Evolutionary conservation across 2,797 vertebrate species (phyloP).

Genomic region (Fundulus diaphanus): DNA sequence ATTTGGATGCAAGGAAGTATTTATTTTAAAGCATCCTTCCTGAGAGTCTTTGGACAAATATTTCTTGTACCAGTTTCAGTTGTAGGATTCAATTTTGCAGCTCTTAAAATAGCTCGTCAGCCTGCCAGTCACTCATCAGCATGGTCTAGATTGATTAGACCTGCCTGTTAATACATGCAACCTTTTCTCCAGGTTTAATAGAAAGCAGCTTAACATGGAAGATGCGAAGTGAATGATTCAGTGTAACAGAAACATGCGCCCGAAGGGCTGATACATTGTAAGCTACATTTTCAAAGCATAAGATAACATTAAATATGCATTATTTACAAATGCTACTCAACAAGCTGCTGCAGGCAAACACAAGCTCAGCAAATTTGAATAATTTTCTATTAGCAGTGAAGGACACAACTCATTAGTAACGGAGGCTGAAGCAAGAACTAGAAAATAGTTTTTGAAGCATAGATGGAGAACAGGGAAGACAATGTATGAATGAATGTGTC

Average conservation of each 20-base stretch:
- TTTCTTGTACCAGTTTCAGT: conserved; percentile 48
- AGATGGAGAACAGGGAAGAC: not conserved
- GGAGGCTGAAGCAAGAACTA: conserved; percentile 15
- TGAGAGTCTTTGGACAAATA: conserved; percentile 33
- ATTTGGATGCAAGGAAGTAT: not conserved
- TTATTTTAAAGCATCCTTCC: not conserved
- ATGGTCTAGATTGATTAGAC: conserved; percentile 69
- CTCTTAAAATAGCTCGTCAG: conserved; percentile 65
- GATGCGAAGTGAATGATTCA: conserved; percentile 60
- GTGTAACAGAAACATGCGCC: conserved; percentile 58
- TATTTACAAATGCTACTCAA: conserved; percentile 54
- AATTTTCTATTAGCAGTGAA: conserved; percentile 41
- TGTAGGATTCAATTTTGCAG: conserved; percentile 21
- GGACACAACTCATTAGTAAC: conserved; percentile 35
- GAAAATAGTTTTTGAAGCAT: not conserved
- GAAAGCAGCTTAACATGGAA: conserved; percentile 56
- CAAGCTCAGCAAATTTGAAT: conserved; percentile 42
- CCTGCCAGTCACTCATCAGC: conserved; percentile 73
- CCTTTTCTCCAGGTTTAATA: conserved; percentile 44
- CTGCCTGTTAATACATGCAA: conserved; percentile 75
- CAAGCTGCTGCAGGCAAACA: conserved; percentile 54
- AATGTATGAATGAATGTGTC: conserved; percentile 18
- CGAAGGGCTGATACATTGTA: conserved; percentile 59
- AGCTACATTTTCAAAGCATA: conserved; percentile 42
- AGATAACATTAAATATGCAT: conserved; percentile 54